Evolutionary conservation across 2,888 invertebrate species (phyloP), one percentile per base, ranked within the genome.

Genomic region (Callosobruchus maculatus): DNA sequence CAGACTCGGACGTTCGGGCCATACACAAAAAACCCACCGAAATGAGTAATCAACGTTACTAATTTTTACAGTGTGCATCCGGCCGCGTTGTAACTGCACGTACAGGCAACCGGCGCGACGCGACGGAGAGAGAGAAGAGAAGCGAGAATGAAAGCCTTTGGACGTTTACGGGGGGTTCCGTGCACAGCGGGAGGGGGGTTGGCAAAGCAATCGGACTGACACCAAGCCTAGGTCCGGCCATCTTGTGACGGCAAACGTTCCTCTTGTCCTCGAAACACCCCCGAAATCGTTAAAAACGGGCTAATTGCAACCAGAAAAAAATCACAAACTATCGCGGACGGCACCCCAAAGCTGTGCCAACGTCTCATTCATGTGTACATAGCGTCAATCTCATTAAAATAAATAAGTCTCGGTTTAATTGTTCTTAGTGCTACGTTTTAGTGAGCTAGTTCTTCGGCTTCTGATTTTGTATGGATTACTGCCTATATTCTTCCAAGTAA

Each of bases 181-280:
- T 86, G 86, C 85, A 85, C 86, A 82, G 84, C 83, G 85, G 85
- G 84, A 83, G 82, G 83, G 84, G 84, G 85, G 85, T 84, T 84
- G 83, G 88, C 88, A 84, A 83, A 82, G 81, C 81, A 81, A 81
- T 81, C 81, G 81, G 81, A 81, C 81, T 81, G 80, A 80, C 85
- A 85, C 87, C 87, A 87, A 87, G 86, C 86, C 86, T 86, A 86
- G 86, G 86, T 86, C 86, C 87, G 86, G 87, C 86, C 87, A 87
- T 87, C 86, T 87, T 87, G 87, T 87, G 85, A 87, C 86, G 85
- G 84, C 83, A 84, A 84, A 83, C 85, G 85, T 83, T 83, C 84
- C 83, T 84, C 84, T 83, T 82, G 84, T 83, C 84, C 83, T 84
- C 83, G 82, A 85, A 85, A 85, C 84, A 84, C 80, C 83, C 82